These are phyloP conservation scores for Pseudopipra pipra DNA, from an alignment of 2,113 vertebrate genomes.

Conservation along the genomic window DNA sequence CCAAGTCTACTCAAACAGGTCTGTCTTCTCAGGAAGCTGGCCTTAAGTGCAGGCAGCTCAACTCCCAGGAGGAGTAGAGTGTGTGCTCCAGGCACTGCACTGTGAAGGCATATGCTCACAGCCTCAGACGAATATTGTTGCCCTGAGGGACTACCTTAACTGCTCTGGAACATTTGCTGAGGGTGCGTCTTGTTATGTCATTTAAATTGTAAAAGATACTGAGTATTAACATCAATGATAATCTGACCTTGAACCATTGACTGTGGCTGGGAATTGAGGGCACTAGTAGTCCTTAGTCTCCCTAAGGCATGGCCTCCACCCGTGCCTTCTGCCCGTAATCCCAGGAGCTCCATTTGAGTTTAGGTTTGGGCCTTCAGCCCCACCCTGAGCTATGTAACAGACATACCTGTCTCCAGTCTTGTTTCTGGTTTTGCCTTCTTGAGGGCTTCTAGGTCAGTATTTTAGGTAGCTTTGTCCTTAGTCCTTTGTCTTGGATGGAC, in stretches of 20 bases:
- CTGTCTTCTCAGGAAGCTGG: neutral
- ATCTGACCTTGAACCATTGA: neutral
- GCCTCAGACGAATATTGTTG: neutral
- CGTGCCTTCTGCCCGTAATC: neutral
- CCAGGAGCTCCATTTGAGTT: neutral
- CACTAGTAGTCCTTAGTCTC: neutral
- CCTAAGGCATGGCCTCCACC: neutral
- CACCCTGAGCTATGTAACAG: neutral
- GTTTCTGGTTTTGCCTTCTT: neutral
- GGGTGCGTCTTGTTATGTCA: neutral
- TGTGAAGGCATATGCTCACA: neutral
- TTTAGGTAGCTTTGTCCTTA: neutral
- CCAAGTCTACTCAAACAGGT: neutral
- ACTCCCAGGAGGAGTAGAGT: rapidly evolving
- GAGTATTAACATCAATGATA: neutral
- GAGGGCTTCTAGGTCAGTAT: neutral
- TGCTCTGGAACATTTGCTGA: neutral
- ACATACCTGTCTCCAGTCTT: rapidly evolving
- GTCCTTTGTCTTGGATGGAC: neutral
- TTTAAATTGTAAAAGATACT: neutral
- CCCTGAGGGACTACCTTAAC: neutral
- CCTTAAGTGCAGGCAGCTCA: neutral
- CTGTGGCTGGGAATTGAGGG: neutral
- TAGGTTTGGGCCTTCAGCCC: rapidly evolving
- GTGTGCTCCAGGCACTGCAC: neutral